These are phyloP conservation scores for Schrankia costaestrigalis DNA, from an alignment of 2,888 invertebrate species.

Conservation along the genomic window DNA sequence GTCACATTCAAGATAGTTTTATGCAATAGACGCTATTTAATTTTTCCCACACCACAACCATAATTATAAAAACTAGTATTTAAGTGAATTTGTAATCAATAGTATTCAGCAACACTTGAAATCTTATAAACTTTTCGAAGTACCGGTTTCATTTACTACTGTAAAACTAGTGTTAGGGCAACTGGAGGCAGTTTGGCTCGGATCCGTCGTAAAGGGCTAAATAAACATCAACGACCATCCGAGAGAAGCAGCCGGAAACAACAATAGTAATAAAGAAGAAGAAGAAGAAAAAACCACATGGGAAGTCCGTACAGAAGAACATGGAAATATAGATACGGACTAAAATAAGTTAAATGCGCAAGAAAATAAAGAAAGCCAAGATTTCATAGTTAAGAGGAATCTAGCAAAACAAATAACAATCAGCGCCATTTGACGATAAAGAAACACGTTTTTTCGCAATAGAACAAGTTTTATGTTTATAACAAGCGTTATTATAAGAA, in stretches of 20 bases:
- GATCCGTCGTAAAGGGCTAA: conserved; percentile 73
- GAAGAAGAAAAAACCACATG: conserved; percentile 57
- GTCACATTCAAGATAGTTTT: conserved; percentile 77
- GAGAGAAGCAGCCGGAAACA: conserved; percentile 58
- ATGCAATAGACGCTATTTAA: conserved; percentile 76
- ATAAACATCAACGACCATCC: conserved; percentile 71
- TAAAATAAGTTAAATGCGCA: conserved; percentile 74
- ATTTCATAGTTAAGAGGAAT: conserved; percentile 73
- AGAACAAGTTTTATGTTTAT: conserved; percentile 82
- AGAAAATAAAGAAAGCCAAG: conserved; percentile 64
- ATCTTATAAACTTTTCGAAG: conserved; percentile 54
- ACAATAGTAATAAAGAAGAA: conserved; percentile 45
- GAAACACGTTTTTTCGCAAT: conserved; percentile 82
- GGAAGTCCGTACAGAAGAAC: conserved; percentile 54
- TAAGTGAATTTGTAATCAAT: conserved; percentile 73
- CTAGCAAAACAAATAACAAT: conserved; percentile 69
- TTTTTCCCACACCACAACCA: conserved; percentile 55
- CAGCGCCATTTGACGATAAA: conserved; percentile 80
- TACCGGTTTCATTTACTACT: conserved; percentile 73
- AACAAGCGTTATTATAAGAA: conserved; percentile 80
- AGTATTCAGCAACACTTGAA: conserved; percentile 80
- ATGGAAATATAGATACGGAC: conserved; percentile 60
- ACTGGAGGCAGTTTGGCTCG: conserved; percentile 72
- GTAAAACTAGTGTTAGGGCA: conserved; percentile 76
- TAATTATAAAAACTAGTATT: conserved; percentile 69